Conservation (phyloP, 2,888 invertebrate genomes). For the Incurvaria masculella region DNA sequence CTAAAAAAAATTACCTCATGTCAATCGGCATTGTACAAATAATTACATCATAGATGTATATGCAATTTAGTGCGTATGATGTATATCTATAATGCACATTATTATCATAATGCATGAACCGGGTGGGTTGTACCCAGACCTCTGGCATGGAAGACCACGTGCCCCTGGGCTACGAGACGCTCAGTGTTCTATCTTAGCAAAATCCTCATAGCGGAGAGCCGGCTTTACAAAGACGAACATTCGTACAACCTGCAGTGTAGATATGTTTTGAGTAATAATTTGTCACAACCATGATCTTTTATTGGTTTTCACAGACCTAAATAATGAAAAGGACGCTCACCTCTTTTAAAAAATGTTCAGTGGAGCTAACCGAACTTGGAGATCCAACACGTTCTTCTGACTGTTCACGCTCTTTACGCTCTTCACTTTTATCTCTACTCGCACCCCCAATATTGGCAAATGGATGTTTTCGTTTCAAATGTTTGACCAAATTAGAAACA, state of each 20-base stretch:
- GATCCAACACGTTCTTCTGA: slow-evolving; percentile 6
- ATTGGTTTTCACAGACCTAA: not conserved
- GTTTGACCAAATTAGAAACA: slow-evolving; percentile 8
- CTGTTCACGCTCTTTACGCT: slow-evolving; percentile 15
- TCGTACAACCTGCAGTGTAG: too few species aligned
- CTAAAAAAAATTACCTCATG: not conserved
- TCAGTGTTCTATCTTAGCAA: too few species aligned
- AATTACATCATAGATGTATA: too few species aligned
- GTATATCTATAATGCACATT: too few species aligned
- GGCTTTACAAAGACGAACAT: too few species aligned
- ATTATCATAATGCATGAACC: too few species aligned
- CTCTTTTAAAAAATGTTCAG: not conserved
- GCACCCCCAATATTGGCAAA: slow-evolving; percentile 1
- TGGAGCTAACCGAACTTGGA: not conserved
- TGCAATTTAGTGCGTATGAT: too few species aligned
- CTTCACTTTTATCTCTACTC: slow-evolving; percentile 12
- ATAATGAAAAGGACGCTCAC: not conserved
- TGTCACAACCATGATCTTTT: not conserved
- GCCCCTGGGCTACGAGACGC: too few species aligned
- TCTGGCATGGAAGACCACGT: too few species aligned
- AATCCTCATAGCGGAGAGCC: too few species aligned
- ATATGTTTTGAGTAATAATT: not conserved
- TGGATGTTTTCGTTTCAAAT: slow-evolving; percentile 12
- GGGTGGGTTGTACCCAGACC: too few species aligned
- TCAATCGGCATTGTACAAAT: not conserved